Base-by-base conservation (phyloP, 2,888 invertebrate genomes). In the Drosophila tripunctata region DNA sequence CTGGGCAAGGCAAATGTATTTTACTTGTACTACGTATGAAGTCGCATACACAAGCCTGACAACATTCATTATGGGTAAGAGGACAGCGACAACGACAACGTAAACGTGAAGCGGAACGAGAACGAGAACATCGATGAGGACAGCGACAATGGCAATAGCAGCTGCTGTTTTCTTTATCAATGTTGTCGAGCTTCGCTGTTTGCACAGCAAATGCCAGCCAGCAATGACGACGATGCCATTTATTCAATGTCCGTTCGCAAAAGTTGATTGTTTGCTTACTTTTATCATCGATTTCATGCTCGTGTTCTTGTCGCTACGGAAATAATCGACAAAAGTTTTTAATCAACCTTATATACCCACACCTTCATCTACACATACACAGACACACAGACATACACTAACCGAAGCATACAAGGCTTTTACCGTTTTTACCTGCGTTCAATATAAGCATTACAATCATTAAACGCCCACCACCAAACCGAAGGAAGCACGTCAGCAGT, bases 201-300 rank as follows among this genome's bases (percentile, higher is more conserved):
- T 78, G 67, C 78, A 56, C 67, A 76, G 57, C 57, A 66, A 66
- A 74, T 75, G 69, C 66, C 75, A 66, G 38, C 38, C 63, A 47
- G 22, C 51, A 65, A 60, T 43, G 47, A 40, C 12, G 40, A 63
- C 58, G 50, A 40, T 55, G 70, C 55, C 67, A 58, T 75, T 67
- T 57, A 65, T 54, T 65, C 69, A 68, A 65, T 75, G 78, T 78
- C 64, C 69, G 57, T 74, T 56, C 41, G 52, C 55, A 41, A n/a
- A 27, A 58, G 68, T 77, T 83, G 81, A 79, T 86, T 83, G 83
- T 88, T 88, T 88, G 75, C 87, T 75, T 83, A 88, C 75, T 88
- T 75, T 70, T 87, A 72, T 83, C 84, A 83, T 88, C 87, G 87
- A 88, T 86, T 83, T 50, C 24, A 36, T 43, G 43, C 15, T 15